These are phyloP conservation scores for Tribolium castaneum DNA, from an alignment of 1,140 invertebrate species.

Conservation along the genomic window DNA sequence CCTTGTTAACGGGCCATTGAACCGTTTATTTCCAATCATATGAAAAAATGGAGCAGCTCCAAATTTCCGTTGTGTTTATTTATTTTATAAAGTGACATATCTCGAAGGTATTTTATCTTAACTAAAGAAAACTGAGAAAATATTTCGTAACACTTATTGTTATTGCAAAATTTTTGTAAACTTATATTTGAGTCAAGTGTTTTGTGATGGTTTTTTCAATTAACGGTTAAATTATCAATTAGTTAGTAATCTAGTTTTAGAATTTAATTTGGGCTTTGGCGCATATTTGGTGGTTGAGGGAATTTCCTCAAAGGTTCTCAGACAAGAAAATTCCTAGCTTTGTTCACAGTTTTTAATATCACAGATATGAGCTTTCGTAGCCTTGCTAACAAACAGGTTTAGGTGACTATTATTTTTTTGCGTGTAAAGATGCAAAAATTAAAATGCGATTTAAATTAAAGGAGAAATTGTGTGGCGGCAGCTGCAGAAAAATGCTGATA, in stretches of 20 bases:
- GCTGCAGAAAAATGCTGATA: too few relatives aligned
- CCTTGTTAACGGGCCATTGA: not conserved
- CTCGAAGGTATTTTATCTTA: not conserved
- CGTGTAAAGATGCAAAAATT: too few relatives aligned
- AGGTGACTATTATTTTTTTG: too few relatives aligned
- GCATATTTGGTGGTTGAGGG: not conserved
- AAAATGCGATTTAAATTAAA: too few relatives aligned
- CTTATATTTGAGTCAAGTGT: not conserved
- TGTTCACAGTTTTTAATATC: not conserved
- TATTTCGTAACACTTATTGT: not conserved
- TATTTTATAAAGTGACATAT: not conserved
- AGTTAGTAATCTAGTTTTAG: not conserved
- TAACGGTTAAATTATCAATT: too few relatives aligned
- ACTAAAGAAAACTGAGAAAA: not conserved
- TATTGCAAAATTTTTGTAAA: not conserved
- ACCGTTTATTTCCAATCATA: not conserved
- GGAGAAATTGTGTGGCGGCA: too few relatives aligned
- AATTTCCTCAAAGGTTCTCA: not conserved
- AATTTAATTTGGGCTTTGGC: not conserved
- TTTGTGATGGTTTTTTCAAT: not conserved
- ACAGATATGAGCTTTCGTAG: not conserved
- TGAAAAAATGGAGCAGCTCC: not conserved
- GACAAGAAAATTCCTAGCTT: not conserved
- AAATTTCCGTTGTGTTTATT: not conserved
- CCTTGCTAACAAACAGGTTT: too few relatives aligned